Base-by-base conservation (phyloP, 2,797 vertebrate genomes). In the Myotis vivesi region DNA sequence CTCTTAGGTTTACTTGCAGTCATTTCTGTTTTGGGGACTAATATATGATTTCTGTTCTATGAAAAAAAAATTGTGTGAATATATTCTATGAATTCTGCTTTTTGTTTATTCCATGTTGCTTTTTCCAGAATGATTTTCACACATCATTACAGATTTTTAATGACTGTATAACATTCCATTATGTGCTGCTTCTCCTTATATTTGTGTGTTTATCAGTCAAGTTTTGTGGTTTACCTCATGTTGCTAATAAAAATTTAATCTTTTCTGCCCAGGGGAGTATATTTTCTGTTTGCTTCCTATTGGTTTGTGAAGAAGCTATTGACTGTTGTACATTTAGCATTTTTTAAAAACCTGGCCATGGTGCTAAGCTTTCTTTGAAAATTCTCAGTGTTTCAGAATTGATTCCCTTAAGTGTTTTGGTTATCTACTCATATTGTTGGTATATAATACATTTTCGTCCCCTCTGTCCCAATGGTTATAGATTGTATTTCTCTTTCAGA, bases 151-250 rank as follows among this genome's bases (percentile, higher is more conserved):
- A 81, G 41, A 3, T 28, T 49, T 87, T 59, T 59, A 36, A 11
- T 2, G 5, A 53, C 10, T 13, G 5, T 2, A 0, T 23, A 15
- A 10, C 51, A 22, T 69, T 64, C 76, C 33, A 10, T 15, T 6
- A 23, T 5, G 23, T 11, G 36, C 22, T 3, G 1, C 69, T 36
- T n/a, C 17, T 33, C 16, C 7, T 9, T 6, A 4, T 3, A 3
- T 41, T 41, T 36, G 15, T 1, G 0, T 20, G 36, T 10, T 3
- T n/a, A 8, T 46, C 38, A 2, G 11, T 53, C 4, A 6, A 53
- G 16, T 19, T 75, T 36, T 71, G n/a, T 73, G 53, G 2, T 30
- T 73, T 55, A 23, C 5, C 51, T 20, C n/a, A 28, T 8, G 38
- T 59, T 38, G 30, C 19, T 66, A n/a, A 12, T 49, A 20, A 76